These are phyloP conservation scores for Brachionus paranguensis DNA, from an alignment of 1,140 invertebrate species.

Conservation along the genomic window DNA sequence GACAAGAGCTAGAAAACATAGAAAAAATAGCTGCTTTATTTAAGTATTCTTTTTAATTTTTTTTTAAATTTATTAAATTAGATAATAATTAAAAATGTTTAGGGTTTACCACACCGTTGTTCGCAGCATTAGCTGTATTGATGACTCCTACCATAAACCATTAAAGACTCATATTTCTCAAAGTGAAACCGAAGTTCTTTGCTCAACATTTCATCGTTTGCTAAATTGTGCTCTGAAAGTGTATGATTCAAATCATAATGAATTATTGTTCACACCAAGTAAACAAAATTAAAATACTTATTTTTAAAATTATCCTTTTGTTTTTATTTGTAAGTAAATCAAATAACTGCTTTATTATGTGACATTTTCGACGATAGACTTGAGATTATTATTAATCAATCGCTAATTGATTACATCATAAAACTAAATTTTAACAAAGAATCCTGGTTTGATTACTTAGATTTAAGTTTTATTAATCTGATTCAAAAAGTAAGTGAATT, in stretches of 20 bases:
- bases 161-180: background rate
- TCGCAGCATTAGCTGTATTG: conserved; percentile 41
- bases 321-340: background rate
- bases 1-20: conserved; percentile 41
- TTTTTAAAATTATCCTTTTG: background rate
- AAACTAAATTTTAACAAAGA: background rate
- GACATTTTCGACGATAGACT: conserved; percentile 6
- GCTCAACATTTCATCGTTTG: background rate
- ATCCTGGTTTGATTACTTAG: background rate
- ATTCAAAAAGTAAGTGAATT: background rate
- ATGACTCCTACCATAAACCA: background rate
- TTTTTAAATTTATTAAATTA: conserved; percentile 42
- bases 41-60: background rate
- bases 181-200: background rate
- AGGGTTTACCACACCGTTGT: conserved; percentile 47
- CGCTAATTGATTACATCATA: background rate
- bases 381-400: background rate
- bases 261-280: conserved; percentile 23
- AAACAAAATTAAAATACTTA: background rate
- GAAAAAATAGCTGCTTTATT: conserved; percentile 23
- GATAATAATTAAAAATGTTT: conserved; percentile 42
- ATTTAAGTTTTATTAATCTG: background rate
- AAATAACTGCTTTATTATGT: background rate
- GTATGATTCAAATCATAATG: background rate
- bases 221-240: background rate